Percentiles rank a stretch among this genome's conserved stretches.
phyloP scores from a whole-genome alignment of 2,888 invertebrate genomes.

The Nemapogon koenigi region DNA sequence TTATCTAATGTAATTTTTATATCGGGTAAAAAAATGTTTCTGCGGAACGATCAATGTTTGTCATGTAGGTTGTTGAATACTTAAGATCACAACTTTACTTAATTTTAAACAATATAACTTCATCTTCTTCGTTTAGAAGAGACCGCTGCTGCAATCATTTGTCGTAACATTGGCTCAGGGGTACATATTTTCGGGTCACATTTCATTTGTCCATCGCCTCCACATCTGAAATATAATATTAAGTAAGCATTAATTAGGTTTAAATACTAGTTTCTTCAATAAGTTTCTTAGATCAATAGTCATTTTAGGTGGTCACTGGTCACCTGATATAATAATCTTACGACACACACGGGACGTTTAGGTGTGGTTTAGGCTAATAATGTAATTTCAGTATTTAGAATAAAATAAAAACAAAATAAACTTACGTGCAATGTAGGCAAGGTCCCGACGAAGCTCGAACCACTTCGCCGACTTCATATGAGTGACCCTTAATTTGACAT shows the following conservation, averaged over 20 bases:
- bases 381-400: background rate
- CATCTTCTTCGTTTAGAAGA: slow-evolving; percentile 77
- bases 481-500: slow-evolving; percentile 85
- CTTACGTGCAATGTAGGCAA: slow-evolving; percentile 94
- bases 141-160: slow-evolving; percentile 87
- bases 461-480: slow-evolving; percentile 85
- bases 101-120: slow-evolving; percentile 41
- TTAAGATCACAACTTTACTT: too few relatives aligned
- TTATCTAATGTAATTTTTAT: too few relatives aligned
- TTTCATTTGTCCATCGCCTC: slow-evolving; percentile 92
- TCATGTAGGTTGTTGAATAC: slow-evolving; percentile 32
- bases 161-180: slow-evolving; percentile 87
- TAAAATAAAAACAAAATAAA: slow-evolving; percentile 24
- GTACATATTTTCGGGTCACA: slow-evolving; percentile 91
- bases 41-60: slow-evolving; percentile 28
- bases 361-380: too few relatives aligned
- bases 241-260: background rate
- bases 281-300: background rate
- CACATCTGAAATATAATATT: slow-evolving; percentile 71
- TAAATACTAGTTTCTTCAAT: background rate
- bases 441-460: slow-evolving; percentile 89
- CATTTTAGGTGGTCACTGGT: too few relatives aligned
- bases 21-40: too few relatives aligned
- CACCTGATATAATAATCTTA: too few relatives aligned
- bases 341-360: too few relatives aligned